Percentiles rank a stretch among this genome's conserved stretches.
These are phyloP conservation scores for Capreolus pygargus DNA, from an alignment of 2,113 vertebrate genomes.

Conservation along the genomic window DNA sequence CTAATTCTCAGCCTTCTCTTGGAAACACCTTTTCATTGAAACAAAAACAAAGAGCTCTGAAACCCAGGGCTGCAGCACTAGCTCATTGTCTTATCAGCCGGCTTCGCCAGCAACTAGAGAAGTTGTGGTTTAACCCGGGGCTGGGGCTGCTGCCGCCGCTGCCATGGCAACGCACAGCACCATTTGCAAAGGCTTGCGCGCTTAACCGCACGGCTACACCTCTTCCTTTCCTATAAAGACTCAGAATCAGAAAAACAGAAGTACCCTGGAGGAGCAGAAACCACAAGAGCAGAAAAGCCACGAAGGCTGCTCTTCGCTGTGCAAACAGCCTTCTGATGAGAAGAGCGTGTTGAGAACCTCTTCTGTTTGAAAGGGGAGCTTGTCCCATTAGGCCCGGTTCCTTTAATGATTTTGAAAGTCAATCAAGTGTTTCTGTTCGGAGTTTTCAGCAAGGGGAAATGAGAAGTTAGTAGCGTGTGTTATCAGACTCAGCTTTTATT, in stretches of 20 bases:
- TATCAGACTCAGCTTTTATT: neutral
- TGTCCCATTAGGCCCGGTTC: neutral
- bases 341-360: neutral
- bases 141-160: slow-evolving; percentile 77
- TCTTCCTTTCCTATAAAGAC: slow-evolving; percentile 81
- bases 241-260: slow-evolving; percentile 81
- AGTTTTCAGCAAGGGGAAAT: neutral
- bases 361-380: neutral
- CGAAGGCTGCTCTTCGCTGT: slow-evolving; percentile 46
- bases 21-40: neutral
- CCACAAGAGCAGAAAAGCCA: slow-evolving; percentile 71
- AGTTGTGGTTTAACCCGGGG: slow-evolving; percentile 86
- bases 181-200: slow-evolving; percentile 77
- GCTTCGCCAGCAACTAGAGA: slow-evolving; percentile 79
- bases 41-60: neutral
- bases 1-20: neutral
- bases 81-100: slow-evolving; percentile 36
- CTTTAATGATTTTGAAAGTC: neutral
- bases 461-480: neutral
- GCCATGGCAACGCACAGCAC: slow-evolving; percentile 85
- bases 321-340: slow-evolving; percentile 23
- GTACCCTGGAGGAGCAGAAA: slow-evolving; percentile 76
- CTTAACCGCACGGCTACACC: slow-evolving; percentile 80
- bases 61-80: neutral
- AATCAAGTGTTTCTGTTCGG: neutral